Percentiles rank a stretch among this genome's conserved stretches.
Evolutionary conservation across 2,113 vertebrate species (phyloP).

Genomic region (Pseudorasbora parva): DNA sequence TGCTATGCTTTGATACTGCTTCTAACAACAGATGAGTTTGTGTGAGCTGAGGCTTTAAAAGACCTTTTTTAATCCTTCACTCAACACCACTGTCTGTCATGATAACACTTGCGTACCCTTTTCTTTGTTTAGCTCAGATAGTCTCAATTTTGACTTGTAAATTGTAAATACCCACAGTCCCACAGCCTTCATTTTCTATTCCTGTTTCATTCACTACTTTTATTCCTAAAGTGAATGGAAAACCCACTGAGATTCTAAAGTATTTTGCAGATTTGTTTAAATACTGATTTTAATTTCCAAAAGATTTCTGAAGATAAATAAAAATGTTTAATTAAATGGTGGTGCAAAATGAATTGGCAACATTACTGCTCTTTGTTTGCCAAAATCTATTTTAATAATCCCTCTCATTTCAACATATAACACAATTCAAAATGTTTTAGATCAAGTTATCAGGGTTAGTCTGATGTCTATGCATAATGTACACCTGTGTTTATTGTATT

Average conservation of each 20-base stretch:
- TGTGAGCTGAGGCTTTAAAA: not conserved
- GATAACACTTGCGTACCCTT: not conserved
- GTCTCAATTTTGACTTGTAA: not conserved
- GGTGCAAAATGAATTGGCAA: not conserved
- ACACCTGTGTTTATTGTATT: not conserved
- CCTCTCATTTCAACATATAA: not conserved
- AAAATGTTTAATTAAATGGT: not conserved
- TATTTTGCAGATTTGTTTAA: not conserved
- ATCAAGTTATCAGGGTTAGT: not conserved
- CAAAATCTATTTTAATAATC: not conserved
- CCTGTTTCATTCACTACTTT: not conserved
- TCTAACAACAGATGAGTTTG: not conserved
- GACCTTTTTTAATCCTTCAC: not conserved
- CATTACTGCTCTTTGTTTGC: not conserved
- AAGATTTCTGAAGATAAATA: not conserved
- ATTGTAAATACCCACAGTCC: not conserved
- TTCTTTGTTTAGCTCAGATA: no score
- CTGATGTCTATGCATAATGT: not conserved
- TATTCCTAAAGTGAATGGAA: not conserved
- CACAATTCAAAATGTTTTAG: not conserved
- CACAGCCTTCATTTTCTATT: constrained; percentile 2
- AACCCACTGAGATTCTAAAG: not conserved
- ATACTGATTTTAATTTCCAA: not conserved
- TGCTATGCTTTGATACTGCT: not conserved
- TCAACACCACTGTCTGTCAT: not conserved